These are phyloP conservation scores for Melanotaenia nigrans DNA, from an alignment of 2,797 vertebrate species.

Conservation along the genomic window DNA sequence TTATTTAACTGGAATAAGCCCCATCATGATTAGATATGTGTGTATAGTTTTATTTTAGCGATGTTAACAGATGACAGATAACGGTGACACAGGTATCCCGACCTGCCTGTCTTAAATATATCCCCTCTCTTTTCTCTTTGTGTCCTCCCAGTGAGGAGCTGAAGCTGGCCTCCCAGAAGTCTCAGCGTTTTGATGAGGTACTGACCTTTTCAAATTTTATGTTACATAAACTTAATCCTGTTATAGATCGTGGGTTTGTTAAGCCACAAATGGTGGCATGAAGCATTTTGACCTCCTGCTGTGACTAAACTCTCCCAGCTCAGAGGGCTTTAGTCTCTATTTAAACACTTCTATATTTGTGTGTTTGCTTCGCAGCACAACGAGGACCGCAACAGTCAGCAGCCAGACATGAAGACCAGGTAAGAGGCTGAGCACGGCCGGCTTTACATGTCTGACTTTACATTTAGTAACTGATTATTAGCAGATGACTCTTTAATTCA, in stretches of 20 bases:
- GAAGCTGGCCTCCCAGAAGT: slow-evolving; percentile 91
- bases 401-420: slow-evolving; percentile 93
- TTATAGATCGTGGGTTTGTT: slow-evolving; percentile 1
- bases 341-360: slow-evolving; percentile 50
- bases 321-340: slow-evolving; percentile 55
- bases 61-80: not conserved
- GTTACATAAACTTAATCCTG: slow-evolving; percentile 16
- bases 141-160: slow-evolving; percentile 86
- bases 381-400: slow-evolving; percentile 78
- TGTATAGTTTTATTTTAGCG: slow-evolving; percentile 9
- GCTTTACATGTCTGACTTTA: not conserved
- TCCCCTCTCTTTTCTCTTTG: slow-evolving; percentile 1
- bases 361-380: slow-evolving; percentile 55
- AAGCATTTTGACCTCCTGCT: slow-evolving; percentile 41
- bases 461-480: not conserved
- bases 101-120: not conserved
- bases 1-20: no score
- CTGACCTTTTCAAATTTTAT: slow-evolving; percentile 21
- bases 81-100: slow-evolving; percentile 16
- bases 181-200: slow-evolving; percentile 87
- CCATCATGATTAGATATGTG: not conserved
- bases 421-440: slow-evolving; percentile 61
- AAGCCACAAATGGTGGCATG: not conserved
- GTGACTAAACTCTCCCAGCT: slow-evolving; percentile 44
- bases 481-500: not conserved